phyloP scores from a whole-genome alignment of 2,888 invertebrate genomes.

The Athetis lepigone region DNA sequence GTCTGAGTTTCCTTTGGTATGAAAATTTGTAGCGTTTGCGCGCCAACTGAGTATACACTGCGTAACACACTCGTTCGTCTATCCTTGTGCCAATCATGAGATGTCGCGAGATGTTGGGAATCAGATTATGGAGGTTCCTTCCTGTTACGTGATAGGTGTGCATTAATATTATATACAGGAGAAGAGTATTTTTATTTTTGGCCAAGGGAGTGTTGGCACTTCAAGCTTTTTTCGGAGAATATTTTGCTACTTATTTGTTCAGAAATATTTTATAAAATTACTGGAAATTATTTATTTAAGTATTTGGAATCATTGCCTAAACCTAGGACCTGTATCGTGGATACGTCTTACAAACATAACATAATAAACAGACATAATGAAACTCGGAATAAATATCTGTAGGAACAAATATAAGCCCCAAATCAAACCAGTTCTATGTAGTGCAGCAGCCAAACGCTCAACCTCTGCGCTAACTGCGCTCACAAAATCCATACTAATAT shows the following conservation, averaged over 20 bases:
- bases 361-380: too few relatives aligned
- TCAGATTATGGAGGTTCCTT: conserved; percentile 60
- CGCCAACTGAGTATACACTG: conserved; percentile 38
- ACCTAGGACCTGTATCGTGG: too few relatives aligned
- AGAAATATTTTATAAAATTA: not conserved
- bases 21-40: conserved; percentile 71
- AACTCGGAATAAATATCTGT: too few relatives aligned
- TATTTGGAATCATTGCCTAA: too few relatives aligned
- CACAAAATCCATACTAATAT: too few relatives aligned
- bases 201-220: not conserved
- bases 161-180: conserved; percentile 47
- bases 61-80: conserved; percentile 40
- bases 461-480: too few relatives aligned
- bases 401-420: too few relatives aligned
- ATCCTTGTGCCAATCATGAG: conserved; percentile 57
- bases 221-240: not conserved
- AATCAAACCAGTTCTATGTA: too few relatives aligned
- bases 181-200: conserved; percentile 28
- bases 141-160: conserved; percentile 59
- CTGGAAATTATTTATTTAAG: too few relatives aligned
- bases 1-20: conserved; percentile 67
- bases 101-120: conserved; percentile 51
- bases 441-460: too few relatives aligned
- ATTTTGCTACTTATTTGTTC: conserved; percentile 1
- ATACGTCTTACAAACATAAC: too few relatives aligned